These are phyloP conservation scores for Mionectes olivaceus DNA, from an alignment of 2,797 vertebrate genomes.

Conservation along the genomic window DNA sequence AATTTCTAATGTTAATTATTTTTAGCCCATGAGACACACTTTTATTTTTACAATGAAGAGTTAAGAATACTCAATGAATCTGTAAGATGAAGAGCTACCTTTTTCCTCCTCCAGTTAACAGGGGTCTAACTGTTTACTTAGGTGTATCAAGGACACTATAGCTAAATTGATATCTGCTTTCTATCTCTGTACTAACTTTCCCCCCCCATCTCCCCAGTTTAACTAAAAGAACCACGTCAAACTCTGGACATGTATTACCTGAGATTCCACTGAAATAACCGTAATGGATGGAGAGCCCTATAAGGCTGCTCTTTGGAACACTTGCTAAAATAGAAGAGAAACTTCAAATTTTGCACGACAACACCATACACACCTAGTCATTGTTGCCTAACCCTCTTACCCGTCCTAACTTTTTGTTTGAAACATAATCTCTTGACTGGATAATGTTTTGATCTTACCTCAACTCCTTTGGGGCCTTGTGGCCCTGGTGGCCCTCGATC, in stretches of 20 bases:
- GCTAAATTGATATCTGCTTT: not conserved
- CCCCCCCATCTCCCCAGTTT: not conserved
- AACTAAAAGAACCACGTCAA: not conserved
- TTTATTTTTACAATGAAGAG: not conserved
- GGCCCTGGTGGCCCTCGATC: slow-evolving; percentile 88
- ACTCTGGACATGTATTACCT: not conserved
- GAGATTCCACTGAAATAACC: not conserved
- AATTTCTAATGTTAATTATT: not conserved
- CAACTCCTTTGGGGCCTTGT: slow-evolving; percentile 88
- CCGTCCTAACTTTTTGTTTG: not conserved
- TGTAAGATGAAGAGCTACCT: not conserved
- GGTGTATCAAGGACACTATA: not conserved
- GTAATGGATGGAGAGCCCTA: not conserved
- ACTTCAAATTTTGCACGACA: not conserved
- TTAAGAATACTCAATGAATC: not conserved
- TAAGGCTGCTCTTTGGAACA: not conserved
- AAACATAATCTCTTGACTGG: not conserved
- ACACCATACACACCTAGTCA: not conserved
- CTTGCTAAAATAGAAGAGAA: not conserved
- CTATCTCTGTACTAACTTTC: not conserved
- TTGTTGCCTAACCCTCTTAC: not conserved
- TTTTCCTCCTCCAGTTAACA: not conserved
- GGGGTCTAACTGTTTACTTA: not conserved
- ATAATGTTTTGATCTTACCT: slow-evolving; percentile 81
- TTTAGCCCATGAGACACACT: not conserved